Base-by-base conservation (phyloP, 35 echinoderm and acorn worm species). In the Apostichopus japonicus region DNA sequence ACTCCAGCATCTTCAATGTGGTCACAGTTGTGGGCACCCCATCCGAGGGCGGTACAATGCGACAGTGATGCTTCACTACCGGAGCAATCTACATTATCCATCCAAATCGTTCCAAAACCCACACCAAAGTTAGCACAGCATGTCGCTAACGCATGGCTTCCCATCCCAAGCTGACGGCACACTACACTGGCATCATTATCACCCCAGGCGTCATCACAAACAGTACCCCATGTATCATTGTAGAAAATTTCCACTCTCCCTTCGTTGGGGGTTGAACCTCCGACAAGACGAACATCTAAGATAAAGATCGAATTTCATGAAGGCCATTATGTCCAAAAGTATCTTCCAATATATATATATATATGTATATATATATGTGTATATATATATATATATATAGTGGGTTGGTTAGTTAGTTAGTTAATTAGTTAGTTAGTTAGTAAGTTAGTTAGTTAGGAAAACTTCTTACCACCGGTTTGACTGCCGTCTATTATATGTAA, bases 1-100 rank as follows among this genome's bases (percentile, higher is more conserved):
- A 91, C 73, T 27, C 89, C 90, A 91, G 54, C 91, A 70, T 92
- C 91, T 33, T 92, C 77, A 17, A 5, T 19, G 24, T 92, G 91
- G 1, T 4, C 33, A 55, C 91, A 92, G 15, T 92, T 75, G 53
- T 92, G 91, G 8, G 7, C 27, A 6, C 91, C 91, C 77, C 33
- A 92, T n/a, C 9, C 23, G 22, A 3, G 21, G 24, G 11, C 1
- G 17, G 15, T 4, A 73, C 87, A 90, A 5, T 70, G 10, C n/a
- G 10, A 6, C 19, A 90, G 71, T 5, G 8, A 21, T 6, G 2
- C 33, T 53, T 90, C 87, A 6, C 6, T 13, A 22, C 87, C 87
- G 0, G n/a, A 72, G 71, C 87, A 90, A 0, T 44, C 0, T 14
- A 90, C 62, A 7, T 90, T 24, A 75, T 90, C 61, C 57, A 61